Base-by-base conservation (phyloP, 2,888 invertebrate genomes). In the Tetropium fuscum region DNA sequence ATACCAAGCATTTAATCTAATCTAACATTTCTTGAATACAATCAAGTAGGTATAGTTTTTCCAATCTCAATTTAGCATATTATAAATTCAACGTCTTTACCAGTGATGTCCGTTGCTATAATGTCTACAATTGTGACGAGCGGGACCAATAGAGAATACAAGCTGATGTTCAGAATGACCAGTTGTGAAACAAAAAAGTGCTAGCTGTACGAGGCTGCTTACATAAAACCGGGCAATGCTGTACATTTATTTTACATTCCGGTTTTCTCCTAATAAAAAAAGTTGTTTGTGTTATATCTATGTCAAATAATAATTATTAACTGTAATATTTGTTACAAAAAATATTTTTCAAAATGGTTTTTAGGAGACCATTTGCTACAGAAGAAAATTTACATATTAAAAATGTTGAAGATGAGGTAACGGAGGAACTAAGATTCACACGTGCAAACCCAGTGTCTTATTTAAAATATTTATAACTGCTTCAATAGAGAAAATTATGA, bases 211-310 rank as follows among this genome's bases (percentile, higher is more conserved):
- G 27, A 27, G 27, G n/a, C 6, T 27, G 27, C n/a, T 3, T 27
- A n/a, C 27, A n/a, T 27, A n/a, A n/a, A 27, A 27, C 27, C 27
- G 27, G 27, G 27, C 27, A 27, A n/a, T 27, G 27, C 27, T n/a
- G 7, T 27, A 27, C 2, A n/a, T 27, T 27, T 27, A 27, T 27
- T 27, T 27, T n/a, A 27, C 27, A n/a, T 6, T 2, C 8, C 6
- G 27, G 2, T 27, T n/a, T n/a, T n/a, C n/a, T n/a, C n/a, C 27
- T 27, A 27, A 27, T 27, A 27, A 3, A 2, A 27, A 27, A 27
- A 27, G n/a, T n/a, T n/a, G n/a, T n/a, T n/a, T n/a, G n/a, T n/a
- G n/a, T n/a, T n/a, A n/a, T n/a, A n/a, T n/a, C n/a, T n/a, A n/a
- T n/a, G n/a, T n/a, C n/a, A n/a, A n/a, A n/a, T n/a, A n/a, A n/a